Base-by-base conservation (phyloP, 2,113 vertebrate genomes). In the Leptodactylus fuscus region DNA sequence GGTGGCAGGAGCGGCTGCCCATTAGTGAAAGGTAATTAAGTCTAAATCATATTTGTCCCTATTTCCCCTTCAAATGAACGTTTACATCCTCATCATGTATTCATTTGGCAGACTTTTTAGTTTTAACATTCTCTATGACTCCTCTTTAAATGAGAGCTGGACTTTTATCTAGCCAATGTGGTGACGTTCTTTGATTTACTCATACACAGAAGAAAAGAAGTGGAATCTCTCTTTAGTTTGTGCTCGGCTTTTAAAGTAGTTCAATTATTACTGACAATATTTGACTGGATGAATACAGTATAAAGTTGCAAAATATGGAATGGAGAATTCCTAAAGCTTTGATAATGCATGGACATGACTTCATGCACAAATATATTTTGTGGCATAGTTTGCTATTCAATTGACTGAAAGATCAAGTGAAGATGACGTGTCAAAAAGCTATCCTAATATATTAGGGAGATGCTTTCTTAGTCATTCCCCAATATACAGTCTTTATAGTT, bases 131-230 rank as follows among this genome's bases (percentile, higher is more conserved):
- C 77, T 80, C n/a, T 44, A 38, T 38, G 36, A 62, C 77, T 55
- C 55, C 58, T 80, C 77, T 41, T 16, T 80, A 60, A 80, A 44
- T 80, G 53, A 60, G 53, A 51, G 27, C 73, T 51, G 73, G 73
- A 80, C 77, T 80, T 58, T 58, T 80, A 80, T 80, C 53, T 80
- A 24, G 77, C 77, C 55, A 62, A 27, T 80, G 77, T 62, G 53
- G 49, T 58, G 77, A 60, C 38, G 12, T 44, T 60, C 53, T 80
- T 80, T 80, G 77, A 80, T 80, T 62, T 80, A 80, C 53, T 60
- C 20, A 27, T 80, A 44, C 12, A 60, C 36, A 62, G 77, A 80
- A 22, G 24, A 80, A 80, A 80, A 80, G 55, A 38, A 44, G 16
- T 44, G 24, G 75, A 5, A 78, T 15, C 32, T 62, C 49, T 80